Conservation (phyloP, 2,888 invertebrate genomes). For the Phyto melanocephala region DNA sequence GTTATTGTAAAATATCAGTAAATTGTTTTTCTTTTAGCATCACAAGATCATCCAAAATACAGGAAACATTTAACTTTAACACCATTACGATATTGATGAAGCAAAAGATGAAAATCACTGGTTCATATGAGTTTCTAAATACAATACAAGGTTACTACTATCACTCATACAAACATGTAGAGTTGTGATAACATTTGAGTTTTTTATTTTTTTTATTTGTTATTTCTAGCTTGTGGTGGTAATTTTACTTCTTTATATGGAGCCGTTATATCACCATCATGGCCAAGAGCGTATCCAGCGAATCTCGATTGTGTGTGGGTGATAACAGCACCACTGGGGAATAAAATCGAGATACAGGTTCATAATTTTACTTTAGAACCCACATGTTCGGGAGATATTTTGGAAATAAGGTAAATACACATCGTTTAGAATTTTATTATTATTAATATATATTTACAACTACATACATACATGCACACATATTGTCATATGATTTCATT, state of each 20-base stretch:
- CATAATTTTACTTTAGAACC: slow-evolving; percentile 84
- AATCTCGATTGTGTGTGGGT: slow-evolving; percentile 88
- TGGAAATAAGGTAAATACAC: slow-evolving; percentile 86
- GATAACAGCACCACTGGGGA: slow-evolving; percentile 85
- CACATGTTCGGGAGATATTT: slow-evolving; percentile 83
- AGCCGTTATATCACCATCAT: slow-evolving; percentile 87
- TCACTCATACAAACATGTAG: not conserved
- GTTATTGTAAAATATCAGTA: too few species aligned
- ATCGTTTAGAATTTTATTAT: too few species aligned
- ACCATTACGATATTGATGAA: slow-evolving; percentile 18
- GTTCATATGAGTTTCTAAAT: slow-evolving; percentile 64
- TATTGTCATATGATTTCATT: too few species aligned
- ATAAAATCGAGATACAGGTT: slow-evolving; percentile 86
- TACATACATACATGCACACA: too few species aligned
- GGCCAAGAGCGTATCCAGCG: slow-evolving; percentile 85
- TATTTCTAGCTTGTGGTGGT: slow-evolving; percentile 85
- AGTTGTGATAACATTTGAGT: too few species aligned
- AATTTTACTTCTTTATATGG: slow-evolving; percentile 84
- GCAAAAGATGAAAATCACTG: not conserved
- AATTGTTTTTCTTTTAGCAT: slow-evolving; percentile 10
- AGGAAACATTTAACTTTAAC: slow-evolving; percentile 51
- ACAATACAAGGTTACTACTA: slow-evolving; percentile 44
- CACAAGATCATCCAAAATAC: not conserved
- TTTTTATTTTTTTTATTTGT: too few species aligned
- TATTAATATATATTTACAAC: too few species aligned